A percentile compares a stretch with the other conserved stretches of the same genome.
phyloP scores from a whole-genome alignment of 1,140 invertebrate genomes.

The Drosophila ohnishii region DNA sequence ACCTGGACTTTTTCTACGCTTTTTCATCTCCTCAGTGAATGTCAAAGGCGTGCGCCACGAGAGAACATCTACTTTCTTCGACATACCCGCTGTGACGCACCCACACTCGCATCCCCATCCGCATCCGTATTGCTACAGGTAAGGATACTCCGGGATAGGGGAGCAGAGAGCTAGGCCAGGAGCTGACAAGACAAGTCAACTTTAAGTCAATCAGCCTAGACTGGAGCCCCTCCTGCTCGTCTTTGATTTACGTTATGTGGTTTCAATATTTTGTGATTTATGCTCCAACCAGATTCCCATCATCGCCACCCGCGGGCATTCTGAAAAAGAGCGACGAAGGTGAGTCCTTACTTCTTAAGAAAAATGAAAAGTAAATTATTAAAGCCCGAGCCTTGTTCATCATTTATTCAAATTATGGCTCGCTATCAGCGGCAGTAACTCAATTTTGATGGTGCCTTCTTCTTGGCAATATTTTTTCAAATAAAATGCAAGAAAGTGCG shows the following conservation, averaged over 20 bases:
- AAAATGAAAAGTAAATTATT: constrained; percentile 65
- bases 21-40: constrained; percentile 64
- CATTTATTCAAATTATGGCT: constrained; percentile 77
- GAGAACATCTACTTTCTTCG: constrained; percentile 83
- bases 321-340: constrained; percentile 82
- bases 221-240: neutral
- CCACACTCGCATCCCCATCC: constrained; percentile 70
- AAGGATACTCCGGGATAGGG: constrained; percentile 14
- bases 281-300: constrained; percentile 73
- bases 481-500: constrained; percentile 67
- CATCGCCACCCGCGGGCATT: constrained; percentile 79
- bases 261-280: constrained; percentile 55
- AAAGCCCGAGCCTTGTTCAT: constrained; percentile 55
- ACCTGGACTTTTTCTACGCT: constrained; percentile 32
- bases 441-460: constrained; percentile 54
- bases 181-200: constrained; percentile 66
- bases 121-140: constrained; percentile 78
- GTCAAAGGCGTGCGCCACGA: constrained; percentile 82
- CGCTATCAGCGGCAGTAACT: constrained; percentile 64
- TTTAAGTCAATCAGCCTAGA: constrained; percentile 69
- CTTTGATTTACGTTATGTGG: constrained; percentile 15
- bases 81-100: constrained; percentile 83
- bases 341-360: constrained; percentile 46
- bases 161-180: neutral
- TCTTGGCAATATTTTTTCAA: constrained; percentile 34